Evolutionary conservation across 2,888 invertebrate genomes (phyloP).

Genomic region (Sycophila texana): DNA sequence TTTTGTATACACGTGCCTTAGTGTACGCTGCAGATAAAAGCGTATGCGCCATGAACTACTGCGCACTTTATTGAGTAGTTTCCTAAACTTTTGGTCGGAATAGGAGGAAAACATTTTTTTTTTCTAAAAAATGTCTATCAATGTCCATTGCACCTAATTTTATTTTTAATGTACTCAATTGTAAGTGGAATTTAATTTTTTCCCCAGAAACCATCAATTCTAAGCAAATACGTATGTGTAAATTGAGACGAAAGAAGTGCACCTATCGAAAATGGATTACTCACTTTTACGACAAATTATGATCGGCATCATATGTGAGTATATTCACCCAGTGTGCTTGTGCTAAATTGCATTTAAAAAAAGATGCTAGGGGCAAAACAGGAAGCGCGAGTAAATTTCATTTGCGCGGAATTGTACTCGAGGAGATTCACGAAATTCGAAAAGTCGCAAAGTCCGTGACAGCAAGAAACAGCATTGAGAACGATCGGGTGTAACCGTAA

Average conservation of each 20-base stretch:
- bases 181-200: background rate
- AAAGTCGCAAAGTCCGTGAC: slow-evolving; percentile 42
- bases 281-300: slow-evolving; percentile 69
- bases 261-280: slow-evolving; percentile 61
- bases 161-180: background rate
- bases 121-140: too few species aligned
- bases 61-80: too few species aligned
- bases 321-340: slow-evolving; percentile 38
- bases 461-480: slow-evolving; percentile 28
- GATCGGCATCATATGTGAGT: slow-evolving; percentile 72
- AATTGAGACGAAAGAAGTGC: background rate
- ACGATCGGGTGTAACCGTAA: slow-evolving; percentile 46
- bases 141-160: too few species aligned
- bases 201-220: slow-evolving; percentile 14
- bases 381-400: slow-evolving; percentile 46
- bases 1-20: too few species aligned
- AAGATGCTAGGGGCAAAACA: slow-evolving; percentile 48
- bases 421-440: slow-evolving; percentile 11
- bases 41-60: too few species aligned
- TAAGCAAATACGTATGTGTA: slow-evolving; percentile 37
- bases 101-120: too few species aligned
- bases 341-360: background rate
- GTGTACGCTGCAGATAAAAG: too few species aligned
- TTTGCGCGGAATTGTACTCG: slow-evolving; percentile 22
- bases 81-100: too few species aligned